These are phyloP conservation scores for Erythrocercus mccallii DNA, from an alignment of 2,113 vertebrate genomes.

Conservation along the genomic window DNA sequence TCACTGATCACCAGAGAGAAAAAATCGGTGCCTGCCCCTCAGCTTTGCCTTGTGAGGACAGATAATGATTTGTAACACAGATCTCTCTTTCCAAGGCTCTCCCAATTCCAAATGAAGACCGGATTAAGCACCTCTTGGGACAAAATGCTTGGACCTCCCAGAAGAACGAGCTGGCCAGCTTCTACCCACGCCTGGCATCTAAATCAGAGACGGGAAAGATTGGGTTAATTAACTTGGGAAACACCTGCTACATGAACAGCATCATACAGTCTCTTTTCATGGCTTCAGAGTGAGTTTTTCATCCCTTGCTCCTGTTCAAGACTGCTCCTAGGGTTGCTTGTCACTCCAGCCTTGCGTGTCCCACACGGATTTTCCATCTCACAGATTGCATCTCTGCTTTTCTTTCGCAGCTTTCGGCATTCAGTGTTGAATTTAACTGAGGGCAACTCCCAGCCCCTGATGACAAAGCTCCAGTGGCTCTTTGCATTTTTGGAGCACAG, in stretches of 20 bases:
- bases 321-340: not conserved
- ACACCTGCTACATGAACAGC: conserved; percentile 86
- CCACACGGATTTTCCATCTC: not conserved
- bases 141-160: conserved; percentile 83
- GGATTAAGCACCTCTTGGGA: conserved; percentile 80
- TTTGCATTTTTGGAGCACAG: conserved; percentile 84
- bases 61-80: not conserved
- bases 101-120: conserved; percentile 78
- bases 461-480: conserved; percentile 82
- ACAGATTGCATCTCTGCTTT: not conserved
- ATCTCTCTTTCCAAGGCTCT: conserved; percentile 66
- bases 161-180: conserved; percentile 76
- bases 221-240: conserved; percentile 82
- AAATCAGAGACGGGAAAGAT: conserved; percentile 83
- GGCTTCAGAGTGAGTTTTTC: conserved; percentile 79
- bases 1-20: not conserved
- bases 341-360: fast-evolving
- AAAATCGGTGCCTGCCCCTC: not conserved
- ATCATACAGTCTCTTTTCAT: conserved; percentile 83
- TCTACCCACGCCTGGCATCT: conserved; percentile 77
- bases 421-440: conserved; percentile 77
- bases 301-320: not conserved
- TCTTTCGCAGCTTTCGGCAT: conserved; percentile 75
- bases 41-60: not conserved
- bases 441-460: conserved; percentile 80